Conservation (phyloP, 1,140 invertebrate species). For the Mycetomoellerius zeteki region DNA sequence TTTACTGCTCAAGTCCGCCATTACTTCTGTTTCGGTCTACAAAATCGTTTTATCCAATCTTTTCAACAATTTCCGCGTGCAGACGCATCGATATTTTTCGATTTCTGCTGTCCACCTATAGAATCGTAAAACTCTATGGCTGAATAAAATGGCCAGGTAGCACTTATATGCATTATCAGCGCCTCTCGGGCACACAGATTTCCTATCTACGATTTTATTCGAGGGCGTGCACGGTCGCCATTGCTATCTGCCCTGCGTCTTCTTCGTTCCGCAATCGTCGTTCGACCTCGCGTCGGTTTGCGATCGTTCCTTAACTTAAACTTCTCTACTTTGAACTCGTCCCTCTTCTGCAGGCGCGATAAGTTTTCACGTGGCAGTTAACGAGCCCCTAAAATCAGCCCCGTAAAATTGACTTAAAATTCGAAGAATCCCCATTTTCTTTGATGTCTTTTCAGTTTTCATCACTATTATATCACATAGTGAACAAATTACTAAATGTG, state of each 20-base stretch:
- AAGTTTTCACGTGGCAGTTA: constrained; percentile 48
- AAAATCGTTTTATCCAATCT: constrained; percentile 13
- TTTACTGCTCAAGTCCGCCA: neutral
- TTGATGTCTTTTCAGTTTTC: neutral
- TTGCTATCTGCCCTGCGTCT: constrained; percentile 41
- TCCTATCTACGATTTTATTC: constrained; percentile 59
- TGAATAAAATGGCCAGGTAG: constrained; percentile 42
- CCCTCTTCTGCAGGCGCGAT: constrained; percentile 33
- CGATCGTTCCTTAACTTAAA: constrained; percentile 54
- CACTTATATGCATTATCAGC: constrained; percentile 51
- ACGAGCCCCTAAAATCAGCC: constrained; percentile 38
- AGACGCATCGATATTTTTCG: constrained; percentile 22
- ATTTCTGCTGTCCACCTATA: constrained; percentile 4
- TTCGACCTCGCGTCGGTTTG: constrained; percentile 32
- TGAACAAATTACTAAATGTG: neutral
- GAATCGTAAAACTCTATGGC: constrained; percentile 2
- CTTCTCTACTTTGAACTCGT: constrained; percentile 1
- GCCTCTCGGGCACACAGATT: neutral
- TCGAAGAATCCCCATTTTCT: neutral
- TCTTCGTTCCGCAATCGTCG: constrained; percentile 44
- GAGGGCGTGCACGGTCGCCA: constrained; percentile 49
- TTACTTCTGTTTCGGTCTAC: neutral
- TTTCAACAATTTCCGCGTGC: constrained; percentile 19
- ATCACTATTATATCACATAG: neutral
- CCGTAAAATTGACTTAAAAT: constrained; percentile 30